These are phyloP conservation scores for Tortrix viridana DNA, from an alignment of 2,888 invertebrate species.

Conservation along the genomic window DNA sequence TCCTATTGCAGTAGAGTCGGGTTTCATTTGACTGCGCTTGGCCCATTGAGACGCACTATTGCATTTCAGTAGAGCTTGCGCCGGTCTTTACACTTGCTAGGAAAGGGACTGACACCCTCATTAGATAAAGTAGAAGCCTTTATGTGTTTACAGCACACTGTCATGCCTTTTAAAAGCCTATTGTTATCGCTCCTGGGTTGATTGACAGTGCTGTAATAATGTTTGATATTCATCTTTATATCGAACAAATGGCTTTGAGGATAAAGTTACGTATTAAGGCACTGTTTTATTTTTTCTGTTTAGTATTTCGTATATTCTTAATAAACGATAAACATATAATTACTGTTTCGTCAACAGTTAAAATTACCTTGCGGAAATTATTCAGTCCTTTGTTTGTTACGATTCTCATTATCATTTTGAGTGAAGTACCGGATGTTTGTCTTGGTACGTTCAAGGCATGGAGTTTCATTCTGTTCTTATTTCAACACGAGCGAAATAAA, in stretches of 20 bases:
- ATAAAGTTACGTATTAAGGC: too few species aligned
- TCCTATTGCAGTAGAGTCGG: conserved; percentile 10
- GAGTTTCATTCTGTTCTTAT: too few species aligned
- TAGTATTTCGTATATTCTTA: too few species aligned
- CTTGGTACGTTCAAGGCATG: too few species aligned
- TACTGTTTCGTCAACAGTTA: neutral
- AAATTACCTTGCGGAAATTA: neutral
- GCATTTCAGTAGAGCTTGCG: neutral
- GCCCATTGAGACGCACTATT: conserved; percentile 4
- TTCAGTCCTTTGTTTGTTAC: neutral
- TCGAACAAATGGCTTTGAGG: too few species aligned
- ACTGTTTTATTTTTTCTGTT: too few species aligned
- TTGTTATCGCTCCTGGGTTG: neutral
- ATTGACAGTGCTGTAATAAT: neutral
- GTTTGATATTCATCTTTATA: conserved; percentile 8
- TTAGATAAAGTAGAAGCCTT: conserved; percentile 23
- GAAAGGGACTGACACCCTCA: conserved; percentile 13
- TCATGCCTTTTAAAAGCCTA: conserved; percentile 21
- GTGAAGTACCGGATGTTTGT: conserved; percentile 2
- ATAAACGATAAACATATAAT: neutral
- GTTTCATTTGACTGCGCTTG: conserved; percentile 1
- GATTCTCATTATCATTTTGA: conserved; percentile 2
- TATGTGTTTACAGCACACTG: conserved; percentile 11
- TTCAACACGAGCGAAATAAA: too few species aligned
- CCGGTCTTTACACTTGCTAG: conserved; percentile 1